Base-by-base conservation (phyloP, 2,888 invertebrate genomes). In the Torymus aiolomorphi region DNA sequence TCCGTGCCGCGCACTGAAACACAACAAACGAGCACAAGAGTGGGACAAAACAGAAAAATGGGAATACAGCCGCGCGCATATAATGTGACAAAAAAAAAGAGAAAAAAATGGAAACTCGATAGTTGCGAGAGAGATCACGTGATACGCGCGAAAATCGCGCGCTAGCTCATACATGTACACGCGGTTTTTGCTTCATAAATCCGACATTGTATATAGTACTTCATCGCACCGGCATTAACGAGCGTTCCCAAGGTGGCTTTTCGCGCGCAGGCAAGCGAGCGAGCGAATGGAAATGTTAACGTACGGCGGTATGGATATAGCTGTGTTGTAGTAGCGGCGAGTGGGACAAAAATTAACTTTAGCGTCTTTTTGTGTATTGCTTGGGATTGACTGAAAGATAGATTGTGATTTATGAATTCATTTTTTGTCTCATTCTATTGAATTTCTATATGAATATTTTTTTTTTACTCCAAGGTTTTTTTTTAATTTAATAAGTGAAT, bases 211-310 rank as follows among this genome's bases (percentile, higher is more conserved):
- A 69, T 62, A 61, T 20, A 69, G 52, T 69, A 67, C 76, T 54
- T 69, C 59, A 62, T 69, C 76, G 69, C 31, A 8, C 42, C 42
- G 61, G 31, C 31, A 67, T 76, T 76, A 69, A 76, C 69, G 69
- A 69, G 61, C 69, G 76, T 70, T 76, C 66, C 62, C 76, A 76
- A 76, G 76, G 67, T 76, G 62, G 62, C 42, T 57, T 74, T 74
- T 74, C 63, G 56, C 31, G 49, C 12, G 54, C 3, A 4, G 20
- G 56, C 16, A 18, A 61, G 59, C 51, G 49, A 24, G 65, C 16
- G 49, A 16, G 16, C 42, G 42, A 54, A 54, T 54, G 13, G 13
- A 11, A 52, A 66, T 16, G 12, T 16, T 5, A 20, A 14, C 5
- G 42, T 42, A 42, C 42, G 42, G 8, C 8, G 42, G 42, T 42